phyloP scores from a whole-genome alignment of 2,797 vertebrate species.

The Manis pentadactyla region DNA sequence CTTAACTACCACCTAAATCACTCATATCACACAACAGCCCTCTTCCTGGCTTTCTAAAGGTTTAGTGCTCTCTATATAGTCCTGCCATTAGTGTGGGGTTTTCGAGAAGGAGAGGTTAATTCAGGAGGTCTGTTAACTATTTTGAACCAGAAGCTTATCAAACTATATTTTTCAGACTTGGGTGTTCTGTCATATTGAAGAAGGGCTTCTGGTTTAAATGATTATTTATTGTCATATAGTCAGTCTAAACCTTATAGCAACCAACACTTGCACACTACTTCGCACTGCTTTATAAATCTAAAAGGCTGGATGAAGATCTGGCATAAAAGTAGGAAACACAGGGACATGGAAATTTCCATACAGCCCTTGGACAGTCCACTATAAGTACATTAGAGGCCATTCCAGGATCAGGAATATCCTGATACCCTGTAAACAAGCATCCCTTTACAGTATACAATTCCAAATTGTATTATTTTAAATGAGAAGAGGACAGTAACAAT shows the following conservation, averaged over 20 bases:
- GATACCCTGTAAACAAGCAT: too few species aligned
- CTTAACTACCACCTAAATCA: not conserved
- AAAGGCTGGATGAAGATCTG: not conserved
- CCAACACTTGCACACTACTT: not conserved
- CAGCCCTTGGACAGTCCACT: not conserved
- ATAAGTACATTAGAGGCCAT: too few species aligned
- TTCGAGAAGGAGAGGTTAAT: not conserved
- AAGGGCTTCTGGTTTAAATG: not conserved
- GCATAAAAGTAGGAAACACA: not conserved
- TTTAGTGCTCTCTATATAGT: not conserved
- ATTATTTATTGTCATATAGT: not conserved
- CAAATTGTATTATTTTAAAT: constrained; percentile 45
- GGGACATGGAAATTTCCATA: not conserved
- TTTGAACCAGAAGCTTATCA: constrained; percentile 12
- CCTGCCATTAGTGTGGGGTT: not conserved
- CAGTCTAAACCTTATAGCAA: not conserved
- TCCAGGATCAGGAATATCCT: not conserved
- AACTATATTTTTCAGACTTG: not conserved
- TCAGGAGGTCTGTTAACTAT: not conserved
- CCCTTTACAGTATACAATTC: not conserved
- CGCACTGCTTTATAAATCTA: not conserved
- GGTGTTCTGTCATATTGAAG: not conserved
- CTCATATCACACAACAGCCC: not conserved
- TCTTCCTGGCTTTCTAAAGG: not conserved
- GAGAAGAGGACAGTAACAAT: constrained; percentile 2